Conservation (phyloP, 1,140 invertebrate species). For the Pseudomyrmex pallidus region DNA sequence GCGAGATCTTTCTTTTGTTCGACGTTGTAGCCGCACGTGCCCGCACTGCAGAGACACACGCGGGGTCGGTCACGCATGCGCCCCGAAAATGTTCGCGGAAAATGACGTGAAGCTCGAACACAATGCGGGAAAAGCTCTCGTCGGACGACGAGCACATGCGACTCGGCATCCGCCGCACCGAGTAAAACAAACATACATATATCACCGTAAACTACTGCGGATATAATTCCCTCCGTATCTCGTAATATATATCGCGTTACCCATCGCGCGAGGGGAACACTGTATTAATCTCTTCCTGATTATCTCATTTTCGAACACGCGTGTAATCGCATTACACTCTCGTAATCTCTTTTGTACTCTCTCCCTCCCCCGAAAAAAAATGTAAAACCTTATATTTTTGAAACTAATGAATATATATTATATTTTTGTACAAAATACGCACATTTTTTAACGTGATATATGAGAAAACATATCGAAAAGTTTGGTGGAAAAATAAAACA, state of each 20-base stretch:
- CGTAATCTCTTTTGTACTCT: background rate
- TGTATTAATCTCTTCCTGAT: slow-evolving; percentile 32
- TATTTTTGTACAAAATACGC: background rate
- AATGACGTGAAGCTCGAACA: slow-evolving; percentile 38
- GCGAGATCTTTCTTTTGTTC: slow-evolving; percentile 59
- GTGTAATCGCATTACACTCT: background rate
- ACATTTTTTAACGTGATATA: no score
- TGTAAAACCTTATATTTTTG: background rate
- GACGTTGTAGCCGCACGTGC: slow-evolving; percentile 66
- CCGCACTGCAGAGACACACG: slow-evolving; percentile 64
- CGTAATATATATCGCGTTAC: slow-evolving; percentile 5
- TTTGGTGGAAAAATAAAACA: no score
- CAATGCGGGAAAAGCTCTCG: slow-evolving; percentile 35
- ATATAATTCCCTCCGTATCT: slow-evolving; percentile 7
- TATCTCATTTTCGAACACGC: slow-evolving; percentile 19
- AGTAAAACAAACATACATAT: slow-evolving; percentile 52
- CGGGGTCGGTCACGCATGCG: slow-evolving; percentile 49
- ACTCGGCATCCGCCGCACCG: slow-evolving; percentile 32
- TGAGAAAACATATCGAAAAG: no score
- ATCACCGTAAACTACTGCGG: slow-evolving; percentile 46
- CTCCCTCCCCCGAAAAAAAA: background rate
- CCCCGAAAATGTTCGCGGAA: slow-evolving; percentile 24
- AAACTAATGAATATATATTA: no score
- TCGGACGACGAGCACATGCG: slow-evolving; percentile 25
- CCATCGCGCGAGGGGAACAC: background rate